A percentile compares a stretch with the other conserved stretches of the same genome.
Conservation (phyloP, 2,113 vertebrate species). For the Tamias sibiricus region DNA sequence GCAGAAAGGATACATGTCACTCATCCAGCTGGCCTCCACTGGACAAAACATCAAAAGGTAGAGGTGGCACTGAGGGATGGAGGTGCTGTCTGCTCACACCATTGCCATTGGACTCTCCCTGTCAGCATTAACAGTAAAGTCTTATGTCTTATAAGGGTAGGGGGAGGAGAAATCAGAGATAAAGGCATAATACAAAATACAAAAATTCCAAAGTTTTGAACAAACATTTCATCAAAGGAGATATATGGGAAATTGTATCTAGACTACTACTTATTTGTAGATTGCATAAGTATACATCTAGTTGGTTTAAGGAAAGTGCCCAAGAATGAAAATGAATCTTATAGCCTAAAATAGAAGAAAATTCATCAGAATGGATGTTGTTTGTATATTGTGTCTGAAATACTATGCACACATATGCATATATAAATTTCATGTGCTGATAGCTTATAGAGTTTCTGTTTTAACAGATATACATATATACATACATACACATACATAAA, state of each 20-base stretch:
- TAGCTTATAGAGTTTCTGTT: background rate
- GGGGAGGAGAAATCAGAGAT: background rate
- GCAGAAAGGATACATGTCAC: too few relatives aligned
- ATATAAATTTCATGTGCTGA: background rate
- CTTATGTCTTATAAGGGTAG: too few relatives aligned
- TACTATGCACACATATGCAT: background rate
- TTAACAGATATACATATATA: background rate
- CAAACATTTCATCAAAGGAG: background rate
- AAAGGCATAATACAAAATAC: background rate
- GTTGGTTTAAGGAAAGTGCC: background rate
- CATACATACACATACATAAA: background rate
- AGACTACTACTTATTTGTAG: background rate
- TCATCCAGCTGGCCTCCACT: too few relatives aligned
- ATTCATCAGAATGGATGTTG: background rate
- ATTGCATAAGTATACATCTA: background rate
- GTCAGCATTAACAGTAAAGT: too few relatives aligned
- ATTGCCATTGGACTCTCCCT: too few relatives aligned
- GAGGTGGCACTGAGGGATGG: too few relatives aligned
- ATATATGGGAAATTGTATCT: background rate
- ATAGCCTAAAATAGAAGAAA: background rate
- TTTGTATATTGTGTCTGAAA: background rate
- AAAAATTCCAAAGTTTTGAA: background rate
- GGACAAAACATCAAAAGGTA: too few relatives aligned
- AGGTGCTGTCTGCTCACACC: too few relatives aligned
- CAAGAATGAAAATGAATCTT: background rate